Conservation (phyloP, 2,113 vertebrate genomes). For the Leptobrachium ailaonicum region DNA sequence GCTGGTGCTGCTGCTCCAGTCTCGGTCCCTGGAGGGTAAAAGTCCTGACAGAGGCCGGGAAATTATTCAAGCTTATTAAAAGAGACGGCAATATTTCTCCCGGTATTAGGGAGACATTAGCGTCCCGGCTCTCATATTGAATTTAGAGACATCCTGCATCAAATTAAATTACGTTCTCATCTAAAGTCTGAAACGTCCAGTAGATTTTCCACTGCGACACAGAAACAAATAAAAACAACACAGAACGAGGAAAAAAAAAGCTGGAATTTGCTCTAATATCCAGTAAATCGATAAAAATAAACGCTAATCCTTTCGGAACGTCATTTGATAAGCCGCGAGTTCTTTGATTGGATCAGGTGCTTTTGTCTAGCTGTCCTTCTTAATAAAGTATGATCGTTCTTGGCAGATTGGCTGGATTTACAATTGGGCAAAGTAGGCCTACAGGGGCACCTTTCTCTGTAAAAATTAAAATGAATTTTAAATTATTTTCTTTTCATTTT, state of each 20-base stretch:
- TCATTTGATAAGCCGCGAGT: not conserved
- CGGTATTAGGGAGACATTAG: not conserved
- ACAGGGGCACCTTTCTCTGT: too few species aligned
- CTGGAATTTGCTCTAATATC: not conserved
- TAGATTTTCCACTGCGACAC: not conserved
- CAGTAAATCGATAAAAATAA: not conserved
- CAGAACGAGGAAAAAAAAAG: too few species aligned
- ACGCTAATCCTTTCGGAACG: not conserved
- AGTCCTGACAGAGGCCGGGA: not conserved
- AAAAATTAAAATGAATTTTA: too few species aligned
- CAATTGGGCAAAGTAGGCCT: too few species aligned
- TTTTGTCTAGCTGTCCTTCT: not conserved
- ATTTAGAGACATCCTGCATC: constrained; percentile 2
- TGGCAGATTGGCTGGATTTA: not conserved
- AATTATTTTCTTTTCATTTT: too few species aligned
- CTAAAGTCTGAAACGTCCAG: not conserved
- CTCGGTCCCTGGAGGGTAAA: not conserved
- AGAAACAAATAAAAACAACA: too few species aligned
- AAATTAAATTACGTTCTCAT: constrained; percentile 1
- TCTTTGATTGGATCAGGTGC: not conserved
- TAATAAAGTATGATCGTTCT: not conserved
- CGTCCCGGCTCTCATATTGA: not conserved
- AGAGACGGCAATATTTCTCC: not conserved
- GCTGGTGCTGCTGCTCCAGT: not conserved
- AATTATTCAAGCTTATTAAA: not conserved